Evolutionary conservation across 1,140 invertebrate genomes (phyloP), one percentile per base, ranked within the genome.

Genomic region (Sitodiplosis mosellana): DNA sequence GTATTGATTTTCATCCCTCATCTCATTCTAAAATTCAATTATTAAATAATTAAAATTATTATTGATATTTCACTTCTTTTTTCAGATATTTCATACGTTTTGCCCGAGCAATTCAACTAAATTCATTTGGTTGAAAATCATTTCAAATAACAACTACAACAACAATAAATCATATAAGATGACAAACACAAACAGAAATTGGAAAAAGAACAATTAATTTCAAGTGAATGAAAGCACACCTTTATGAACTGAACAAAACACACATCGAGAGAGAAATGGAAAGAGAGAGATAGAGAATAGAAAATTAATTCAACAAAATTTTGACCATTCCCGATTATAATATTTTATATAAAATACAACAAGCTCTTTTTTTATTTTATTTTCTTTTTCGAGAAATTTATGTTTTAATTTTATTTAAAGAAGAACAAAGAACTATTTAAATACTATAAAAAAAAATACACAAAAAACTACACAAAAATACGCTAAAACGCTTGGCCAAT

Each of bases 101-200:
- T 43, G n/a, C 41, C 41, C 2, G 41, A 43, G 20, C 41, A 43
- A 43, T 43, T 43, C 14, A 43, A 43, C 18, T 43, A 43, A 43
- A 43, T 43, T 18, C 6, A 6, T 18, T 18, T n/a, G n/a, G n/a
- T n/a, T n/a, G n/a, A 12, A n/a, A 38, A 14, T n/a, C 12, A 38
- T 38, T n/a, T 38, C 5, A 7, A 34, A 7, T 8, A 7, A 34
- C 33, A 34, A 7, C 7, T 14, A 34, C 33, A 34, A 34, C 33
- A 34, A 7, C 7, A 34, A 34, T 17, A 38, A 38, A 38, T n/a
- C 36, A 38, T 38, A 7, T 38, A 38, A n/a, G 36, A n/a, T n/a
- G 15, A 14, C n/a, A n/a, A n/a, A n/a, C 4, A n/a, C 36, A n/a
- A 38, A n/a, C 5, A 3, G 36, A n/a, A n/a, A n/a, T 38, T 3